A percentile compares a stretch with the other conserved stretches of the same genome.
Conservation (phyloP, 2,113 vertebrate species). For the Polypterus senegalus region DNA sequence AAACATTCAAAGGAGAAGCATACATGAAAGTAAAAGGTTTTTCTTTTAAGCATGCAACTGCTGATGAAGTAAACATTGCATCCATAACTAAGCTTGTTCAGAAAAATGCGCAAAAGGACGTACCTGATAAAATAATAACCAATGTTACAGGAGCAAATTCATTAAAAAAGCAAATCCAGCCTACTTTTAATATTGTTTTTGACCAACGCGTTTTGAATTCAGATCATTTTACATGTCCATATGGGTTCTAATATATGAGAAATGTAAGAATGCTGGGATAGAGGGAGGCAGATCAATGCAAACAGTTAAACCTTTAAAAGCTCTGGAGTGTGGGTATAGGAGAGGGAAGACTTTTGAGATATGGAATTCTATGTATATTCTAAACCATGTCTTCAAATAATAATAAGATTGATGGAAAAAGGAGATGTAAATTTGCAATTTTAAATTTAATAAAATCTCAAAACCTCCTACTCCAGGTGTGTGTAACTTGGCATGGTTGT, state of each 20-base stretch:
- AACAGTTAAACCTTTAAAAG: no score
- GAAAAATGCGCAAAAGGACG: not conserved
- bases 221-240: not conserved
- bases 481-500: no score
- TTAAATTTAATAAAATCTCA: no score
- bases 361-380: no score
- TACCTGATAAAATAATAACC: not conserved
- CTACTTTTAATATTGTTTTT: not conserved
- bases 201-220: not conserved
- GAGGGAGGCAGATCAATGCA: no score
- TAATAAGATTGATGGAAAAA: no score
- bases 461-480: no score
- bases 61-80: not conserved
- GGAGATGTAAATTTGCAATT: no score
- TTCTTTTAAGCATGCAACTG: not conserved
- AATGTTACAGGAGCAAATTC: not conserved
- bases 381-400: no score
- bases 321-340: no score
- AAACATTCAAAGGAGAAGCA: not conserved
- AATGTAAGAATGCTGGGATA: no score
- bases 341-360: no score
- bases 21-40: not conserved
- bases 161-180: not conserved
- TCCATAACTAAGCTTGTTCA: not conserved
- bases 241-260: not conserved